These are phyloP conservation scores for Myotis myotis DNA, from an alignment of 2,797 vertebrate genomes.

Conservation along the genomic window DNA sequence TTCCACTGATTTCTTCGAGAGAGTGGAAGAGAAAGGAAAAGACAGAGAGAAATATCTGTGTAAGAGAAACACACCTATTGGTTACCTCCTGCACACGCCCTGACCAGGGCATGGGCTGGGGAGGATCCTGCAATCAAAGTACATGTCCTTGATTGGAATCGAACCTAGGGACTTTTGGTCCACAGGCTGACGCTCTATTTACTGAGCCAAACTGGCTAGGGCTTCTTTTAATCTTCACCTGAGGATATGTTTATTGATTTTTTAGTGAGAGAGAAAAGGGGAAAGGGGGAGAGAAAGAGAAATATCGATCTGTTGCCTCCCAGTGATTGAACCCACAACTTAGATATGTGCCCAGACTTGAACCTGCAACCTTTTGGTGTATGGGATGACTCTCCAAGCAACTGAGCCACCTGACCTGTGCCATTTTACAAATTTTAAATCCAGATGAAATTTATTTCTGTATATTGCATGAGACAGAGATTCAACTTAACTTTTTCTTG, in stretches of 20 bases:
- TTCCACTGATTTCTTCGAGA: background rate
- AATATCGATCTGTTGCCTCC: background rate
- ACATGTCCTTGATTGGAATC: no score
- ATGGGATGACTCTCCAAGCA: background rate
- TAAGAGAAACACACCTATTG: background rate
- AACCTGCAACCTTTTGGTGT: background rate
- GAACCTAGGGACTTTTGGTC: no score
- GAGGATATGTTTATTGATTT: background rate
- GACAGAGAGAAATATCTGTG: background rate
- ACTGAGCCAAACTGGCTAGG: no score
- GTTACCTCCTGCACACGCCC: background rate
- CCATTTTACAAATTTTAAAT: constrained; percentile 21
- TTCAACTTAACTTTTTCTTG: background rate
- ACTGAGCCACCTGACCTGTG: background rate
- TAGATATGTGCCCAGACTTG: no score
- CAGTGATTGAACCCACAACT: background rate
- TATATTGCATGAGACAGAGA: background rate
- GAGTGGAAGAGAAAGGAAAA: background rate
- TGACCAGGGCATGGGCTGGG: no score
- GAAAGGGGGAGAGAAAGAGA: background rate
- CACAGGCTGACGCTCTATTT: no score
- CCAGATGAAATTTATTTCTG: constrained; percentile 25
- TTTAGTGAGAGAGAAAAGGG: background rate
- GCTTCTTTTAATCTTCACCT: no score
- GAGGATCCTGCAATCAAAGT: no score